phyloP scores from a whole-genome alignment of 2,888 invertebrate genomes.

The Physocephala rufipes region DNA sequence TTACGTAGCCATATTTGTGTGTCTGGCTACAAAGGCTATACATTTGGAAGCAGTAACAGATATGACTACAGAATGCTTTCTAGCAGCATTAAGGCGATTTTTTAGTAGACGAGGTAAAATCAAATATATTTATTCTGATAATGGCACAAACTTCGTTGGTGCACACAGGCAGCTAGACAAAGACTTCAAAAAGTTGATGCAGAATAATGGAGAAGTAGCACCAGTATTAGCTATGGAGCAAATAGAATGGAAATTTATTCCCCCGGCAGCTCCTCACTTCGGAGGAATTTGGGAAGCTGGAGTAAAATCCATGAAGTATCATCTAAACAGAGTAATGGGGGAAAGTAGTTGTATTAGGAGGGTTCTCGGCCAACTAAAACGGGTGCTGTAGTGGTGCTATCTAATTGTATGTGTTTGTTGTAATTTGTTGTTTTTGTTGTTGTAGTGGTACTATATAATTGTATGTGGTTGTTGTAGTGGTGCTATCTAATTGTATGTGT shows the following conservation, averaged over 20 bases:
- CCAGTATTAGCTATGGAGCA: neutral
- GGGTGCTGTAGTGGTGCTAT: too few relatives aligned
- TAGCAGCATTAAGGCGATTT: conserved; percentile 28
- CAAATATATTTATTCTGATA: neutral
- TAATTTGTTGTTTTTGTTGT: too few relatives aligned
- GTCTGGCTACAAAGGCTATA: conserved; percentile 9
- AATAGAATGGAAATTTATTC: conserved; percentile 25
- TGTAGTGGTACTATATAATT: too few relatives aligned
- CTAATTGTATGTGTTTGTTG: too few relatives aligned
- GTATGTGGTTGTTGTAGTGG: too few relatives aligned
- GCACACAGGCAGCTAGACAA: neutral
- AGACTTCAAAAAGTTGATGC: neutral
- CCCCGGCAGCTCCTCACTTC: conserved; percentile 28
- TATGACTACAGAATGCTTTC: conserved; percentile 22
- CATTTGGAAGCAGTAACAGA: conserved; percentile 17
- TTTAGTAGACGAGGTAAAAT: neutral
- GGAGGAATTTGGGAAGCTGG: conserved; percentile 29
- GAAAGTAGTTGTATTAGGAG: too few relatives aligned
- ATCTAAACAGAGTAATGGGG: conserved; percentile 15
- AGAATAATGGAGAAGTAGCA: neutral
- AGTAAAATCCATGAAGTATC: conserved; percentile 14
- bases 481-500: too few relatives aligned
- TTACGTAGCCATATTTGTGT: conserved; percentile 27
- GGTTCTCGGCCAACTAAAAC: too few relatives aligned
- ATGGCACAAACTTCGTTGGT: conserved; percentile 10